Percentiles rank a stretch among this genome's conserved stretches.
Conservation (phyloP, 2,113 vertebrate genomes). For the Podilymbus podiceps region DNA sequence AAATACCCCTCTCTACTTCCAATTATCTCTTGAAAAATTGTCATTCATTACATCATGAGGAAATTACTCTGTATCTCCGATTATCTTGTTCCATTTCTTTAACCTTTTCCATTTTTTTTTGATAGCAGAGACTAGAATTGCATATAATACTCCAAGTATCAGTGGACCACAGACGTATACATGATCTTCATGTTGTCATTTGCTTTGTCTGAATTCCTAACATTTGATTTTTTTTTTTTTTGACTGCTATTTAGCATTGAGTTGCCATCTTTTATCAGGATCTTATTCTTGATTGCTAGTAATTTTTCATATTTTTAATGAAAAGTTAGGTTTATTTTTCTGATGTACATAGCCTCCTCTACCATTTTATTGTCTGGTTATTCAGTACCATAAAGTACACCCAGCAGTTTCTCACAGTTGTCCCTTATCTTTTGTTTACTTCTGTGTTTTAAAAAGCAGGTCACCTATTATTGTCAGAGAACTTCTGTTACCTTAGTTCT, state of each 20-base stretch:
- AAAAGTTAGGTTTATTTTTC: neutral
- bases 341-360: neutral
- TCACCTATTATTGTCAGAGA: neutral
- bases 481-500: neutral
- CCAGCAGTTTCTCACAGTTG: neutral
- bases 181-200: neutral
- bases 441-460: neutral
- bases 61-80: neutral
- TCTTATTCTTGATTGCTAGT: neutral
- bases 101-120: neutral
- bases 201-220: neutral
- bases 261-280: neutral
- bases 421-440: neutral
- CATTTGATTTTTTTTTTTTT: neutral
- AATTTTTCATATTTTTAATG: neutral
- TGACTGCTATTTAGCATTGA: neutral
- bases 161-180: neutral
- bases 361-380: neutral
- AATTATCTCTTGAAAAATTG: neutral
- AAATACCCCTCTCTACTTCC: neutral
- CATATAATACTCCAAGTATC: neutral
- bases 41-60: neutral
- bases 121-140: neutral
- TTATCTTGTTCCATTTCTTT: neutral
- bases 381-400: neutral